A percentile compares a stretch with the other conserved stretches of the same genome.
These are phyloP conservation scores for Bilobella aurantiaca DNA, from an alignment of 1,140 invertebrate genomes.

Conservation along the genomic window DNA sequence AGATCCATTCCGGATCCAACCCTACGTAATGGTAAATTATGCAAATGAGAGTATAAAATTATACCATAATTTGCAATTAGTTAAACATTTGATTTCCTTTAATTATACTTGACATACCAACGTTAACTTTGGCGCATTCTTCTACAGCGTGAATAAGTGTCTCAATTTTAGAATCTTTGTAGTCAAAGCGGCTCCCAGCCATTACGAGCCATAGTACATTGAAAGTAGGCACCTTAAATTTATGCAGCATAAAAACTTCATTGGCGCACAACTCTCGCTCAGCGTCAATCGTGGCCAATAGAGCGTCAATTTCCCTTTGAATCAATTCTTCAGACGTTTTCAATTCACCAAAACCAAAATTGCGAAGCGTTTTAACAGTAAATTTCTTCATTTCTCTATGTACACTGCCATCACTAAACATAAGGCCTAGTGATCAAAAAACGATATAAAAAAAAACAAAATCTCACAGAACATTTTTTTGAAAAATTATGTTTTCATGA, in stretches of 20 bases:
- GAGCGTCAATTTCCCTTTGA: background rate
- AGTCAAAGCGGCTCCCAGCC: constrained; percentile 54
- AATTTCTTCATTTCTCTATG: background rate
- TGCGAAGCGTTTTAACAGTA: background rate
- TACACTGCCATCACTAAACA: background rate
- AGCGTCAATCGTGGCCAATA: constrained; percentile 1
- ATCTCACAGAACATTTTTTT: too few species aligned
- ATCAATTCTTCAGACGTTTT: constrained; percentile 1
- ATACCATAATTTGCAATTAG: too few species aligned
- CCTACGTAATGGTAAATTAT: too few species aligned
- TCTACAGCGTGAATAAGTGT: background rate
- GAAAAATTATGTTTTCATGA: too few species aligned
- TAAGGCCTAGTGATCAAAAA: too few species aligned
- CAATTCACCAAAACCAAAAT: constrained; percentile 4
- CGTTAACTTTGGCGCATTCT: background rate
- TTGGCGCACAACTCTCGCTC: background rate
- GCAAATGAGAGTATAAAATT: too few species aligned
- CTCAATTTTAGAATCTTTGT: constrained; percentile 35
- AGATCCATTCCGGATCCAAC: constrained; percentile 8
- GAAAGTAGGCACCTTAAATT: constrained; percentile 44
- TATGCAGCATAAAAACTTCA: constrained; percentile 1
- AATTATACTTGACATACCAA: too few species aligned
- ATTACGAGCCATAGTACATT: constrained; percentile 79
- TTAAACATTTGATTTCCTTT: too few species aligned
- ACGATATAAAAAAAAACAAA: background rate